phyloP scores from a whole-genome alignment of 2,113 vertebrate species.

The Callithrix jacchus region DNA sequence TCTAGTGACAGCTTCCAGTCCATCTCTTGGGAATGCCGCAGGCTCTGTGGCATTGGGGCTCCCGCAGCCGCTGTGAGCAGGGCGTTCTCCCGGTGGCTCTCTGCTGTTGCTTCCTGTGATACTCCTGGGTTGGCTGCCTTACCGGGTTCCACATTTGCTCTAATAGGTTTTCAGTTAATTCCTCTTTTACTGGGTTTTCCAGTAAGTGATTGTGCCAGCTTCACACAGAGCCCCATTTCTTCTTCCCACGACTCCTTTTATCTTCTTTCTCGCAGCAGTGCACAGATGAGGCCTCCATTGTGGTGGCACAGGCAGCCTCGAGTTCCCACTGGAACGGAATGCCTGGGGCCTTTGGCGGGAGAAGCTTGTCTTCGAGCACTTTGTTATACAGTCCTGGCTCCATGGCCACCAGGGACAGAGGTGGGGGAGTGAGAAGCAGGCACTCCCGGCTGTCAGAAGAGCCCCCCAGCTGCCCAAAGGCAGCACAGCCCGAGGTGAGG shows the following conservation, averaged over 20 bases:
- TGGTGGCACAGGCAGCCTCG: fast-evolving
- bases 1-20: fast-evolving
- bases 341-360: background rate
- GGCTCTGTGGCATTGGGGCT: fast-evolving
- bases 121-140: background rate
- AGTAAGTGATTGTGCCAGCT: fast-evolving
- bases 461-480: background rate
- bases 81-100: fast-evolving
- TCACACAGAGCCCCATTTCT: fast-evolving
- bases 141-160: fast-evolving
- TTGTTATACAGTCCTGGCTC: background rate
- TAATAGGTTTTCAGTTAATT: background rate
- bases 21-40: fast-evolving
- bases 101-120: fast-evolving
- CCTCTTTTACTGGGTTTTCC: background rate
- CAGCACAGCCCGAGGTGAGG: background rate
- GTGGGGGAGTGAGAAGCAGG: background rate
- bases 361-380: background rate
- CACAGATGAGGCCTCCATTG: fast-evolving
- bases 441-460: background rate
- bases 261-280: fast-evolving
- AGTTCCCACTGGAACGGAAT: fast-evolving
- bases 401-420: background rate
- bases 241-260: fast-evolving
- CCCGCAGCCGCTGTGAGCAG: fast-evolving